phyloP scores from a whole-genome alignment of 2,113 vertebrate species.

The Dipodomys ordii region DNA sequence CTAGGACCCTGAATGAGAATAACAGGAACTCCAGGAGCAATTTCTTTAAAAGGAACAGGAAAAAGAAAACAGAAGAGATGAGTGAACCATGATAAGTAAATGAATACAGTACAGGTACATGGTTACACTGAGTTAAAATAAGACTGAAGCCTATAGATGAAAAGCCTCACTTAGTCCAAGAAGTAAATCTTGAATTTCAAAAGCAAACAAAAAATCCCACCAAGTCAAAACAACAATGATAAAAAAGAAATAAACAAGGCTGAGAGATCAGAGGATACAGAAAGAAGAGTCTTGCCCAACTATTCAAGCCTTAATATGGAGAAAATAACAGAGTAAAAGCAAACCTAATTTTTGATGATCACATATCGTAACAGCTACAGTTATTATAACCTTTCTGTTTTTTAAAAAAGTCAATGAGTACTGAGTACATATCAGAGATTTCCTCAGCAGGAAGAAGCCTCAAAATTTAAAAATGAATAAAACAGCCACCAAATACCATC shows the following conservation, averaged over 20 bases:
- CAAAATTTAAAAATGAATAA: not conserved
- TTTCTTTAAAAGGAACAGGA: not conserved
- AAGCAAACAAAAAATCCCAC: slow-evolving; percentile 64
- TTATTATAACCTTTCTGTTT: not conserved
- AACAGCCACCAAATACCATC: not conserved
- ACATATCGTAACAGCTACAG: not conserved
- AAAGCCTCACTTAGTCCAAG: slow-evolving; percentile 71
- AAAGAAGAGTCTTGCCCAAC: not conserved
- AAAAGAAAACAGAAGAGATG: not conserved
- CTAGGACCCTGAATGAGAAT: not conserved
- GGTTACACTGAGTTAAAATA: slow-evolving; percentile 20
- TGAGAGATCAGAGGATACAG: not conserved
- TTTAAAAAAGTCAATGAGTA: not conserved
- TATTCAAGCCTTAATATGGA: not conserved
- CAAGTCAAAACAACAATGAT: not conserved
- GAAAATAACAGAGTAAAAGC: not conserved
- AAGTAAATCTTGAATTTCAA: slow-evolving; percentile 74
- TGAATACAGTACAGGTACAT: not conserved
- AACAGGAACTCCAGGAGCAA: slow-evolving; percentile 30
- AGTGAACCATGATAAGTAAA: slow-evolving; percentile 34
- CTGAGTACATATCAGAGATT: not conserved
- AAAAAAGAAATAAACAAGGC: not conserved
- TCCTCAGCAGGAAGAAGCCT: not conserved
- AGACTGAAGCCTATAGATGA: slow-evolving; percentile 50
- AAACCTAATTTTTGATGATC: slow-evolving; percentile 12